Base-by-base conservation (phyloP, 35 echinoderm and acorn worm genomes). In the Lytechinus variegatus region DNA sequence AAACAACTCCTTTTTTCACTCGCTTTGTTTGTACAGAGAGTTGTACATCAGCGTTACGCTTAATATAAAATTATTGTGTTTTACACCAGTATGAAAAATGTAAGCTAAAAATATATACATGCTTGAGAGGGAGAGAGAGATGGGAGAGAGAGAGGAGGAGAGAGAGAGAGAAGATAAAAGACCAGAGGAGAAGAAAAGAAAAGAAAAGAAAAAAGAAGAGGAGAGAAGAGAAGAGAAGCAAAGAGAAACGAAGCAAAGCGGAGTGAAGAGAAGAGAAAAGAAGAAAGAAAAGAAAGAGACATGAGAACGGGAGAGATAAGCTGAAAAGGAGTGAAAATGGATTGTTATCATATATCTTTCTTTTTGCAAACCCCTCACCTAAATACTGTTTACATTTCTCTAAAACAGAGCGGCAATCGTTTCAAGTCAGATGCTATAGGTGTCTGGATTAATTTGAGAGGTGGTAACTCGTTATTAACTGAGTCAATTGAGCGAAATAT, bases 371-470 rank as follows among this genome's bases (percentile, higher is more conserved):
- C 61, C 14, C 61, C 16, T 71, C 5, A 24, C 12, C 61, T 71
- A 21, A 71, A 71, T 4, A 71, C 24, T 19, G 61, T 56, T 8
- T 1, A 56, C 5, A 71, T 19, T 21, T 71, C 61, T 19, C 61
- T 21, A 5, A 71, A 71, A 21, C 2, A 71, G 1, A 16, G 61
- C 61, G 13, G 61, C 61, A 71, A 6, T 71, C 16, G 61, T 71
- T 71, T 71, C 4, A 71, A 21, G 13, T 19, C 14, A 19, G 13
- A 71, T 71, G 10, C 16, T 6, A 71, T 6, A 71, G 61, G 61
- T 71, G 61, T 71, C 61, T 71, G 61, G 61, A 71, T 71, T 71
- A 71, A 71, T 71, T 71, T 71, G 61, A 71, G 61, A 71, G 61
- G 61, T 71, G 61, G 14, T 71, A 71, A 71, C 6, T 71, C 61